A percentile compares a stretch with the other conserved stretches of the same genome.
These are phyloP conservation scores for Pedicia rivosa DNA, from an alignment of 2,888 invertebrate species.

Conservation along the genomic window DNA sequence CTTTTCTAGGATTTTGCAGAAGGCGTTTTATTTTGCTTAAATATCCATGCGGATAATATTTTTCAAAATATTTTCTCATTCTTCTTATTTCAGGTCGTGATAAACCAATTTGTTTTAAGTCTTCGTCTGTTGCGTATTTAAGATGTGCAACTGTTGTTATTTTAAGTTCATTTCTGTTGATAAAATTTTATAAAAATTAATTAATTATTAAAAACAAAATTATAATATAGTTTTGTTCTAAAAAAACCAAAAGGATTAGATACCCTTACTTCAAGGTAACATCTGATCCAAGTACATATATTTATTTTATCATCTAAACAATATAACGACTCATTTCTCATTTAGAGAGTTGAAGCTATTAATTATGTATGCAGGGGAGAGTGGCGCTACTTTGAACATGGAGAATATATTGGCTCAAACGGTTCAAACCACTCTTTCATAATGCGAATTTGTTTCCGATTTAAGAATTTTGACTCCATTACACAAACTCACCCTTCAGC, in stretches of 20 bases:
- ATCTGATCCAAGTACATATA: too few relatives aligned
- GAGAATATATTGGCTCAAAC: too few relatives aligned
- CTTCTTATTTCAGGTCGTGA: slow-evolving; percentile 90
- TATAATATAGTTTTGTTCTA: slow-evolving; percentile 1
- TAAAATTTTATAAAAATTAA: slow-evolving; percentile 9
- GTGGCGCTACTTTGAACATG: too few relatives aligned
- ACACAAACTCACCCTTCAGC: too few relatives aligned
- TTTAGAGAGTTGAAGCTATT: too few relatives aligned
- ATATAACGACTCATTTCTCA: too few relatives aligned
- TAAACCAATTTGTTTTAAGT: slow-evolving; percentile 80
- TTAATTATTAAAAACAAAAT: slow-evolving; percentile 1
- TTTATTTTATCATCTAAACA: too few relatives aligned
- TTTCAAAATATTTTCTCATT: slow-evolving; percentile 84
- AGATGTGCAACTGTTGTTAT: slow-evolving; percentile 75
- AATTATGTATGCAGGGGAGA: too few relatives aligned
- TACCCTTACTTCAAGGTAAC: too few relatives aligned
- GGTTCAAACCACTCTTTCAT: too few relatives aligned
- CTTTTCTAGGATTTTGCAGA: slow-evolving; percentile 37
- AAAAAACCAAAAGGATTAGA: slow-evolving; percentile 4
- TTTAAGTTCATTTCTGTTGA: slow-evolving; percentile 65
- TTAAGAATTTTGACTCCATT: too few relatives aligned
- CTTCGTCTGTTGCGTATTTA: slow-evolving; percentile 89
- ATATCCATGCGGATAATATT: slow-evolving; percentile 87
- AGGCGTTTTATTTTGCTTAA: slow-evolving; percentile 81
- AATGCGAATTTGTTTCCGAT: too few relatives aligned